These are phyloP conservation scores for Aphidius gifuensis DNA, from an alignment of 1,140 invertebrate genomes.

Conservation along the genomic window DNA sequence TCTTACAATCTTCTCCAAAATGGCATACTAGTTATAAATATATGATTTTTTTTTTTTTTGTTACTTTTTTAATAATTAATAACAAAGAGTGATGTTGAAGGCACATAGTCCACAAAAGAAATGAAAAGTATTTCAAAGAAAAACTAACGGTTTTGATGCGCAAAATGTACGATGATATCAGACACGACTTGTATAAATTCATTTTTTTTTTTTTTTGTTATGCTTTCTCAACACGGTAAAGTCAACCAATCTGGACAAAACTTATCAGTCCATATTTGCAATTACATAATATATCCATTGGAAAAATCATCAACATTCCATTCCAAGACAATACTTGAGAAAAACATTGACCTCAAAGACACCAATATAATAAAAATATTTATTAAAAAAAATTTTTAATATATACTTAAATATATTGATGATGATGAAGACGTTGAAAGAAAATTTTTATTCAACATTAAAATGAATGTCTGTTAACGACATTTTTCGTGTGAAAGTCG, in stretches of 20 bases:
- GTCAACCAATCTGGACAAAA: no score
- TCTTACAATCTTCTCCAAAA: slow-evolving; percentile 6
- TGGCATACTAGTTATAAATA: not conserved
- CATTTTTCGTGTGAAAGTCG: slow-evolving; percentile 31
- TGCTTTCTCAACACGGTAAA: slow-evolving; percentile 31
- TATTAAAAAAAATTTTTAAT: no score
- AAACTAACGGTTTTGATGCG: no score
- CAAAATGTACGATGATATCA: not conserved
- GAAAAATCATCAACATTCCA: no score
- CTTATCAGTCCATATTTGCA: no score
- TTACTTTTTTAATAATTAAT: not conserved
- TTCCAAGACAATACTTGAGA: no score
- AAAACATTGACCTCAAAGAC: no score
- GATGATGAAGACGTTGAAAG: no score
- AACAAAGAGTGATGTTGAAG: not conserved
- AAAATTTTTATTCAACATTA: not conserved
- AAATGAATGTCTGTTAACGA: slow-evolving; percentile 20
- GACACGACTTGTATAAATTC: not conserved
- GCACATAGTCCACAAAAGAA: not conserved
- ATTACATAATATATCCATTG: no score
- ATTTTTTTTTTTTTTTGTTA: slow-evolving; percentile 19
- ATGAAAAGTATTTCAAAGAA: not conserved
- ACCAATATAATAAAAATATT: no score
- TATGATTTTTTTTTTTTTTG: not conserved
- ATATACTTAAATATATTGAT: no score